Percentiles rank a stretch among this genome's conserved stretches.
Conservation (phyloP, 2,888 invertebrate genomes). For the Lepidochitona cinerea region DNA sequence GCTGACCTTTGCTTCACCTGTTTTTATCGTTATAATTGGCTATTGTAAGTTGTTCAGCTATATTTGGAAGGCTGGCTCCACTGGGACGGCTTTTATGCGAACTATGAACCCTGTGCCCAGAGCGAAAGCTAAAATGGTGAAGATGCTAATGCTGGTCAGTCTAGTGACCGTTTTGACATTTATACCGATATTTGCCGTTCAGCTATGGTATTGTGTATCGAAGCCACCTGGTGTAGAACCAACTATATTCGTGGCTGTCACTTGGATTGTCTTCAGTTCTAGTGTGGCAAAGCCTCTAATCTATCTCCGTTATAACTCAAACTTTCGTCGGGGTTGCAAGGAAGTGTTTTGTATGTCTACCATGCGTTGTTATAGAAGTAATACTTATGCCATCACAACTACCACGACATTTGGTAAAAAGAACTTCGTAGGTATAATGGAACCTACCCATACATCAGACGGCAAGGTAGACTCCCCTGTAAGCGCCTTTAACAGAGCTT, state of each 20-base stretch:
- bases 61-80: conserved; percentile 51
- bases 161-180: conserved; percentile 33
- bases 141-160: conserved; percentile 61
- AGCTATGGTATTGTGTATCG: conserved; percentile 43
- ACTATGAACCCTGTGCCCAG: conserved; percentile 62
- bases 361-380: conserved; percentile 64
- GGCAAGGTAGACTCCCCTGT: conserved; percentile 36
- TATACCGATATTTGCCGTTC: conserved; percentile 45
- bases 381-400: conserved; percentile 65
- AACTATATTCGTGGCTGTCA: conserved; percentile 40
- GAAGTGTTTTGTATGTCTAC: conserved; percentile 67
- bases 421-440: conserved; percentile 63
- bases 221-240: conserved; percentile 21
- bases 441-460: conserved; percentile 25
- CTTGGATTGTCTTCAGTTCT: conserved; percentile 40
- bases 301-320: conserved; percentile 64
- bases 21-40: conserved; percentile 35
- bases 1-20: conserved; percentile 48
- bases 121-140: conserved; percentile 66
- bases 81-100: conserved; percentile 47
- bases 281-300: conserved; percentile 55
- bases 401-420: conserved; percentile 59
- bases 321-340: conserved; percentile 67
- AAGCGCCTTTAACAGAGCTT: conserved; percentile 46
- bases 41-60: conserved; percentile 52